These are phyloP conservation scores for Epinephelus awoara DNA, from an alignment of 2,797 vertebrate genomes.

Conservation along the genomic window DNA sequence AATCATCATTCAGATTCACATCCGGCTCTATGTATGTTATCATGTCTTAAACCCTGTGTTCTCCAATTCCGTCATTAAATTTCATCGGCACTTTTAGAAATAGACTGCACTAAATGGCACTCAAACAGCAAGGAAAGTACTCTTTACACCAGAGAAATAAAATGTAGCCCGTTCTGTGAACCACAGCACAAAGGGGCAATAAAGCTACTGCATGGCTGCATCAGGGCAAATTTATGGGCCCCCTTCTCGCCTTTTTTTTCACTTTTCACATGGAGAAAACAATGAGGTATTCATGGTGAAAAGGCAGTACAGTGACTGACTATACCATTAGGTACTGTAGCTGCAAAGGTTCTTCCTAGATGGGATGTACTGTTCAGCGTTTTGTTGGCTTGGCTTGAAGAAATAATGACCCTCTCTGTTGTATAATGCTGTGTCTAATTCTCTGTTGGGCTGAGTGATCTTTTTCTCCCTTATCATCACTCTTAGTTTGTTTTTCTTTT, in stretches of 20 bases:
- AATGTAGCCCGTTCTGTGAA: constrained; percentile 58
- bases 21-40: neutral
- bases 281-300: constrained; percentile 52
- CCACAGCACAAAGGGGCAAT: constrained; percentile 48
- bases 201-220: constrained; percentile 56
- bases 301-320: constrained; percentile 27
- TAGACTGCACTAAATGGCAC: constrained; percentile 33
- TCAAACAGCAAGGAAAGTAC: constrained; percentile 22
- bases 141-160: constrained; percentile 50
- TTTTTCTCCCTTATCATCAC: constrained; percentile 14
- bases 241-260: constrained; percentile 36
- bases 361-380: constrained; percentile 6
- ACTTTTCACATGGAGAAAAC: constrained; percentile 55
- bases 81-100: constrained; percentile 29
- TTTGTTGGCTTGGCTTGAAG: constrained; percentile 18
- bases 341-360: constrained; percentile 26
- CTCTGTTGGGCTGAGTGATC: constrained; percentile 13
- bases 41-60: neutral
- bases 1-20: no score
- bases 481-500: constrained; percentile 26
- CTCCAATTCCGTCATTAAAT: constrained; percentile 20
- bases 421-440: constrained; percentile 21
- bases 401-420: constrained; percentile 30
- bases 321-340: constrained; percentile 26
- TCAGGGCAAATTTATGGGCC: constrained; percentile 61